Base-by-base conservation (phyloP, 2,888 invertebrate genomes). In the Cheilosia variabilis region DNA sequence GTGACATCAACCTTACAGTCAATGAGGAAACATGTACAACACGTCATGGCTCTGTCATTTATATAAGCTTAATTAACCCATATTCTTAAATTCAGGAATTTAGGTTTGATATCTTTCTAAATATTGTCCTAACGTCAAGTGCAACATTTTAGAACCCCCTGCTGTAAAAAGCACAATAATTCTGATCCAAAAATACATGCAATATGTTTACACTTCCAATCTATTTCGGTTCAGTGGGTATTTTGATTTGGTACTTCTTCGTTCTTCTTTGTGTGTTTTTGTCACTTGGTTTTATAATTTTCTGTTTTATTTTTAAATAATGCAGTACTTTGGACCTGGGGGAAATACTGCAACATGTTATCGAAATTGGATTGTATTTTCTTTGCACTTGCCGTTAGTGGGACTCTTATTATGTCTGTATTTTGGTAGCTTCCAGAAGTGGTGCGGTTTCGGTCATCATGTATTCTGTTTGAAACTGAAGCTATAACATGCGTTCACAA, bases 201-300 rank as follows among this genome's bases (percentile, higher is more conserved):
- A 41, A 10, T 58, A 41, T 19, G 58, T 72, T 71, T 58, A 79
- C 78, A 80, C 73, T 73, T 80, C 73, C 47, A 73, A 68, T 80
- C 73, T 80, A 80, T 80, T 80, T 73, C 24, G 17, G 73, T 68
- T 73, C 45, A 47, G 60, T 60, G 43, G 31, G 17, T 72, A 37
- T 65, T 68, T 43, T 69, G n/a, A 34, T 55, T 62, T 6, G 31
- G 37, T 13, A 37, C n/a, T 62, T 22, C 10, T 19, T 24, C 34
- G 4, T 60, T n/a, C 19, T 24, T 53, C 37, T 37, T 10, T 69
- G 52, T 71, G 50, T 34, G 22, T 10, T 4, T 62, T 19, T 66
- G 65, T 52, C 65, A 37, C 17, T 27, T 52, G 17, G 24, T 52
- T 72, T 62, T 19, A 45, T 45, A 41, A 60, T 43, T 68, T 22